Percentiles rank a stretch among this genome's conserved stretches.
These are phyloP conservation scores for Silurus asotus DNA, from an alignment of 2,113 vertebrate species.

Conservation along the genomic window DNA sequence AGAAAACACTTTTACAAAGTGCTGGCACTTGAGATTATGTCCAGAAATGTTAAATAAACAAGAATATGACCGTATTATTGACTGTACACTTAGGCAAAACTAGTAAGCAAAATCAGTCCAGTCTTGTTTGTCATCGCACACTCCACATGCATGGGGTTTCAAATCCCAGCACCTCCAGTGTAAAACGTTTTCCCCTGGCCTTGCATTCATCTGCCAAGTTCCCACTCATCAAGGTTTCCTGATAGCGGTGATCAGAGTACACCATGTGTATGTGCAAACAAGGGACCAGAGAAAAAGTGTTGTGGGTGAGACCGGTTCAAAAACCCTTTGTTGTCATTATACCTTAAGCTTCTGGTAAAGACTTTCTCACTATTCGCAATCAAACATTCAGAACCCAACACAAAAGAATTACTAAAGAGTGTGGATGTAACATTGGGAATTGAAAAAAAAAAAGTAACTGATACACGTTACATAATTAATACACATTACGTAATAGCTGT, in stretches of 20 bases:
- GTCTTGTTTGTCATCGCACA: too few species aligned
- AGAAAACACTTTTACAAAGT: too few species aligned
- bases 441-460: not conserved
- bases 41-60: too few species aligned
- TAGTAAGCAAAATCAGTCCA: too few species aligned
- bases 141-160: too few species aligned
- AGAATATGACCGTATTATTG: too few species aligned
- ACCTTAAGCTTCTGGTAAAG: not conserved
- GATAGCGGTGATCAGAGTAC: not conserved
- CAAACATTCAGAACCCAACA: not conserved
- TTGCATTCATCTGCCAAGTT: slow-evolving; percentile 9
- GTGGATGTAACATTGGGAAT: not conserved
- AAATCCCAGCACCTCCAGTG: too few species aligned
- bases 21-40: too few species aligned
- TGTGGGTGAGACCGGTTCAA: not conserved
- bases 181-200: too few species aligned
- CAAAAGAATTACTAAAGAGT: not conserved
- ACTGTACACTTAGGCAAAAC: too few species aligned
- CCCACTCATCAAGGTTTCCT: slow-evolving; percentile 33
- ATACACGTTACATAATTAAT: too few species aligned
- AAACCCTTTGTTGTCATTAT: not conserved
- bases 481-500: too few species aligned
- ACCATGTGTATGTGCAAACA: not conserved
- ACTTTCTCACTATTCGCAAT: not conserved
- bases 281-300: not conserved